Conservation (phyloP, 2,797 vertebrate genomes). For the Lepus townsendii region DNA sequence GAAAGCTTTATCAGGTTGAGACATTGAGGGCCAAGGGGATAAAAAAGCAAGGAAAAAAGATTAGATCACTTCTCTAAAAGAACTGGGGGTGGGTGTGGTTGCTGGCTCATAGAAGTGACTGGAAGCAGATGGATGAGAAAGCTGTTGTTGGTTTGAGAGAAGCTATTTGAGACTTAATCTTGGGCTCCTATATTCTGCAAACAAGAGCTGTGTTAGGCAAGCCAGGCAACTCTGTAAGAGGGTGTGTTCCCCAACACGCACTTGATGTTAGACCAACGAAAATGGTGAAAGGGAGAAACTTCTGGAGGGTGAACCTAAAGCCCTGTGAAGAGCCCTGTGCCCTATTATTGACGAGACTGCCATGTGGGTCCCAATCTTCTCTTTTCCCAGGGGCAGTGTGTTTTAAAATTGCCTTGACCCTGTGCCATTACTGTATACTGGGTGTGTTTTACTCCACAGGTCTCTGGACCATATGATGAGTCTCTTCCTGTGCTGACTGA, state of each 20-base stretch:
- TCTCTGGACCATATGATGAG: background rate
- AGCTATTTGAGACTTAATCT: background rate
- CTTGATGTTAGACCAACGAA: background rate
- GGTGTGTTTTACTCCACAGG: background rate
- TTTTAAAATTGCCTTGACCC: background rate
- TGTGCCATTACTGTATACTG: accelerated
- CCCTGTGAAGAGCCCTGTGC: background rate
- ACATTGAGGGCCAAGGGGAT: accelerated
- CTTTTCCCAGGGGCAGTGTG: background rate
- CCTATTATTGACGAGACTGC: background rate
- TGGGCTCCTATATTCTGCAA: background rate
- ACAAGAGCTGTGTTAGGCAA: background rate
- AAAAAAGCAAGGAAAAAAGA: background rate
- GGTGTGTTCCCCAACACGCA: background rate
- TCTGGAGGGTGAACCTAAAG: background rate
- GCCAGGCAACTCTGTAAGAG: background rate
- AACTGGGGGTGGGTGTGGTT: background rate
- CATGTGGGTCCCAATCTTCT: background rate
- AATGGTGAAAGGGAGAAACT: background rate
- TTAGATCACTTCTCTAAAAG: background rate
- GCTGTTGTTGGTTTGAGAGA: background rate
- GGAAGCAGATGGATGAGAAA: background rate
- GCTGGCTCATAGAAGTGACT: background rate
- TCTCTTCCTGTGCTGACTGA: background rate
- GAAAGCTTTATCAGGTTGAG: background rate